phyloP scores from a whole-genome alignment of 2,888 invertebrate genomes.

The Tuberolachnus salignus region DNA sequence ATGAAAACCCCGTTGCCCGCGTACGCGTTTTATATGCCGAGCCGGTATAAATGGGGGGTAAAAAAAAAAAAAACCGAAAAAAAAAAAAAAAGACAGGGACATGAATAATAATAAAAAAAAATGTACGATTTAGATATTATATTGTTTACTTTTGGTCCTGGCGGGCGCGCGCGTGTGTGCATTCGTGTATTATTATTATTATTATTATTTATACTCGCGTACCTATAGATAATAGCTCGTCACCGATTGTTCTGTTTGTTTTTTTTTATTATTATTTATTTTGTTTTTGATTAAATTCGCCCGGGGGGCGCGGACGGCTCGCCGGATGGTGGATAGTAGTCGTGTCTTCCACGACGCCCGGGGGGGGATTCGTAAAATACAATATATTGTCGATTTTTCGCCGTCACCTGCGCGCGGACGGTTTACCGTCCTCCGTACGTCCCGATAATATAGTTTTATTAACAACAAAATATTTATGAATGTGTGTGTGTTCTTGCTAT shows the following conservation, averaged over 20 bases:
- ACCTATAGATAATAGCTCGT: too few species aligned
- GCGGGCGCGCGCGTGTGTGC: too few species aligned
- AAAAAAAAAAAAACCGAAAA: not conserved
- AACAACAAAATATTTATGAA: not conserved
- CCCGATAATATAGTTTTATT: constrained; percentile 17
- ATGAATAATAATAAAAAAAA: too few species aligned
- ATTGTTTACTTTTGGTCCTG: not conserved
- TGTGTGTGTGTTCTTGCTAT: not conserved
- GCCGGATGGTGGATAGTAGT: too few species aligned
- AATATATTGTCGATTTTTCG: not conserved
- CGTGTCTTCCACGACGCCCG: too few species aligned
- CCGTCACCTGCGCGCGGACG: not conserved
- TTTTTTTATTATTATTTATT: too few species aligned
- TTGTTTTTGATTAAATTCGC: too few species aligned
- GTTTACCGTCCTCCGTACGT: not conserved
- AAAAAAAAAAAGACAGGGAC: too few species aligned
- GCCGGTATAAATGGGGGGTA: not conserved
- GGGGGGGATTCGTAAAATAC: not conserved
- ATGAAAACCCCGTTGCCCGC: not conserved
- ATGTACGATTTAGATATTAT: constrained; percentile 16
- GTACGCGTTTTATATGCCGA: not conserved
- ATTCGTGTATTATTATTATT: too few species aligned
- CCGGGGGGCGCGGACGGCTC: too few species aligned
- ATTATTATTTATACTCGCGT: too few species aligned
- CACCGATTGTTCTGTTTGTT: too few species aligned